Conservation (phyloP, 1,140 invertebrate genomes). For the Philotrypesis tridentata region DNA sequence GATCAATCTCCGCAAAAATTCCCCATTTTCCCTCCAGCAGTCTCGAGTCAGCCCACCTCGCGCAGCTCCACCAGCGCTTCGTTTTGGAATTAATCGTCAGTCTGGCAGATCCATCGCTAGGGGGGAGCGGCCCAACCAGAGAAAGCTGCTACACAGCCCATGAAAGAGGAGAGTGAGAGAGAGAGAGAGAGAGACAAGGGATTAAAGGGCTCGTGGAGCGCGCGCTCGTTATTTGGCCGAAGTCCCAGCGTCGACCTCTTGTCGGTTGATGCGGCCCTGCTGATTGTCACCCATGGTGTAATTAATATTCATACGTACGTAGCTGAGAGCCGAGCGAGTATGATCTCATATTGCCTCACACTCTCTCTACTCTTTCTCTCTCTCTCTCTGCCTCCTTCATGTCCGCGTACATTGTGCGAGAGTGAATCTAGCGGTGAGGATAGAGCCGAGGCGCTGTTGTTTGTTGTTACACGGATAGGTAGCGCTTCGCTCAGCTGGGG, state of each 20-base stretch:
- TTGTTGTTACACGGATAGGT: not conserved
- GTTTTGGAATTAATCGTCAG: not conserved
- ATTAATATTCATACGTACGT: constrained; percentile 72
- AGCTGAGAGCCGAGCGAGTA: constrained; percentile 47
- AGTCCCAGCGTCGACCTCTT: constrained; percentile 60
- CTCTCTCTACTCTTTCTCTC: not conserved
- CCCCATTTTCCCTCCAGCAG: not conserved
- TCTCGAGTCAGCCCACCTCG: no score
- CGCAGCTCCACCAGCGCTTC: not conserved
- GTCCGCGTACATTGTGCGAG: no score
- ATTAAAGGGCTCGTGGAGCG: constrained; percentile 55
- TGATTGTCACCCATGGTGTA: constrained; percentile 70
- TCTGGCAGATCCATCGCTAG: not conserved
- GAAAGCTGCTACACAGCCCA: not conserved
- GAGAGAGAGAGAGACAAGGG: constrained; percentile 28
- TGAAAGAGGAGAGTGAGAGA: not conserved
- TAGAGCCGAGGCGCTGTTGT: not conserved
- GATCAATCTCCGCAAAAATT: not conserved
- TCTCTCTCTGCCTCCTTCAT: not conserved
- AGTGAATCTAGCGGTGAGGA: not conserved
- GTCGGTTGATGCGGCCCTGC: constrained; percentile 61
- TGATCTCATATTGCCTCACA: constrained; percentile 26
- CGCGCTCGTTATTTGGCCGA: constrained; percentile 52
- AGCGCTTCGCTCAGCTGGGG: not conserved
- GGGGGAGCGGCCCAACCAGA: not conserved